These are phyloP conservation scores for Gambelia wislizenii DNA, from an alignment of 2,797 vertebrate genomes.

Conservation along the genomic window DNA sequence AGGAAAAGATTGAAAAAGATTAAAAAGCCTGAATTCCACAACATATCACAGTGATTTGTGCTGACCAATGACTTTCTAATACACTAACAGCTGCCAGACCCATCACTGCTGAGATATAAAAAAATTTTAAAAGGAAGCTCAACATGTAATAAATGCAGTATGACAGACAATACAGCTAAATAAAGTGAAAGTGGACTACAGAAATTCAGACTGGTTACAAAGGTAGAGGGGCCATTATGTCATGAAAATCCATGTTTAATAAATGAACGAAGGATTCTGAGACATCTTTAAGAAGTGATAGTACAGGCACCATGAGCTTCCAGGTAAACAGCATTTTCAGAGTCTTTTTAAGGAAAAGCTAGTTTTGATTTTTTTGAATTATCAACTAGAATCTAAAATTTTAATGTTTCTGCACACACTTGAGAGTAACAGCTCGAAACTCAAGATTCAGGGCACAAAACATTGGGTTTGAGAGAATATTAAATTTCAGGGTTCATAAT, in stretches of 20 bases:
- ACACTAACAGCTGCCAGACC: background rate
- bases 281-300: background rate
- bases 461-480: too few species aligned
- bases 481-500: background rate
- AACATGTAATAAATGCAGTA: background rate
- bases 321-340: too few species aligned
- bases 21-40: too few species aligned
- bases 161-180: background rate
- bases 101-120: background rate
- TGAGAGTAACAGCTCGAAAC: background rate
- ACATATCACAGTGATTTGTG: too few species aligned
- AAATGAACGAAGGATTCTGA: background rate
- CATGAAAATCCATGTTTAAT: background rate
- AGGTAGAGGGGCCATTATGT: background rate
- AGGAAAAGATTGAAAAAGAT: too few species aligned
- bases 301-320: too few species aligned
- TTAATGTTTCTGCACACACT: background rate
- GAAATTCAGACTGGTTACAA: background rate
- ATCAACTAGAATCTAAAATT: background rate
- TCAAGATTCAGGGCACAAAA: background rate
- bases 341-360: too few species aligned
- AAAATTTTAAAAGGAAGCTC: too few species aligned
- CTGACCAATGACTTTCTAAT: background rate
- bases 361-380: too few species aligned
- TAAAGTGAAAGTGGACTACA: background rate